Evolutionary conservation across 2,888 invertebrate species (phyloP).

Genomic region (Cetonia aurata): DNA sequence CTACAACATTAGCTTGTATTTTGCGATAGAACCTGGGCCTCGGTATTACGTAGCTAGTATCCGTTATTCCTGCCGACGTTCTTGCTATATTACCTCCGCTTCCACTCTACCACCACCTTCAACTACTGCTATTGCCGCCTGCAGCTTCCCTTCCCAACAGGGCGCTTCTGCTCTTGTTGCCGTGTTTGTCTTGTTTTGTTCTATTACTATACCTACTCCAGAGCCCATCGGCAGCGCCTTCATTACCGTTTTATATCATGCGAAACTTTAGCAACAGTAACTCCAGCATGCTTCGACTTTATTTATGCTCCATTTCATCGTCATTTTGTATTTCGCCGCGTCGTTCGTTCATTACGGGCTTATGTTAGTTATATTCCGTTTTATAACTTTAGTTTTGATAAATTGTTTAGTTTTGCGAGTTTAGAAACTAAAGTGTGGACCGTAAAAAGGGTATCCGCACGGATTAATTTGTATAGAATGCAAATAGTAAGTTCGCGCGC

Average conservation of each 20-base stretch:
- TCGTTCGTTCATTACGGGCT: constrained; percentile 47
- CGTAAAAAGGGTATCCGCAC: constrained; percentile 43
- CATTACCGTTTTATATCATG: constrained; percentile 57
- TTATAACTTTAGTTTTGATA: constrained; percentile 48
- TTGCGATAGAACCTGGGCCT: constrained; percentile 53
- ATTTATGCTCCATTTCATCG: constrained; percentile 52
- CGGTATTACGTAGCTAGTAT: constrained; percentile 9
- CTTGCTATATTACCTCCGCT: constrained; percentile 16
- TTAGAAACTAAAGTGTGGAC: constrained; percentile 44
- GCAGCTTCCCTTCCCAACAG: constrained; percentile 33
- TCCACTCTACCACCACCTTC: constrained; percentile 1
- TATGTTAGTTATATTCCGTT: constrained; percentile 47
- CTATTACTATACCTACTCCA: neutral
- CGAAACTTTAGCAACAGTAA: constrained; percentile 49
- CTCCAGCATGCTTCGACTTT: constrained; percentile 46
- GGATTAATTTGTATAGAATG: constrained; percentile 44
- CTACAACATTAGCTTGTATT: constrained; percentile 57
- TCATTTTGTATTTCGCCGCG: constrained; percentile 48
- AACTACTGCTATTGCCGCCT: constrained; percentile 5
- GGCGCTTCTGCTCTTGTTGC: constrained; percentile 43
- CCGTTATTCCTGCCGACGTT: constrained; percentile 23
- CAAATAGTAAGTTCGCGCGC: constrained; percentile 38
- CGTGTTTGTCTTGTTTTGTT: constrained; percentile 12
- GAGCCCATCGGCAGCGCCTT: constrained; percentile 48
- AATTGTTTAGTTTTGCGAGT: constrained; percentile 45